Evolutionary conservation across 2,113 vertebrate species (phyloP).

Genomic region (Gymnogyps californianus): DNA sequence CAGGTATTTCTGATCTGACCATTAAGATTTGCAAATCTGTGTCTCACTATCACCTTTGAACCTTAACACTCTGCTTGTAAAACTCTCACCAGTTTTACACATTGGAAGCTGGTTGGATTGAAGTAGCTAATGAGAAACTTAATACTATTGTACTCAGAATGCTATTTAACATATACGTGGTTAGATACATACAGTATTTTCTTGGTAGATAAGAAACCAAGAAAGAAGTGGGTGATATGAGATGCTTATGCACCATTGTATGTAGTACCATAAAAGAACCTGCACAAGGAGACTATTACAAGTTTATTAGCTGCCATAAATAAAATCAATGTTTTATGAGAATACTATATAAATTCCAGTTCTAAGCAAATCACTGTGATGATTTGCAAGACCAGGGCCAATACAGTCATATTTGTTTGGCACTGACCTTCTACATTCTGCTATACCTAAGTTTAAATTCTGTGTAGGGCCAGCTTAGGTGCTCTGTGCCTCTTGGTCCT

Average conservation of each 20-base stretch:
- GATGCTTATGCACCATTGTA: not conserved
- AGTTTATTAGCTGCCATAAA: not conserved
- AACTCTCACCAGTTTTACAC: not conserved
- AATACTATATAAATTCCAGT: not conserved
- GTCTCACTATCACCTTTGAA: not conserved
- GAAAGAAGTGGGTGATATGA: not conserved
- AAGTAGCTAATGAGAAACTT: not conserved
- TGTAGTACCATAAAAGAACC: not conserved
- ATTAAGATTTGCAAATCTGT: not conserved
- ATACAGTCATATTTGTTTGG: not conserved
- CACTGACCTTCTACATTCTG: not conserved
- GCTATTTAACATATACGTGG: not conserved
- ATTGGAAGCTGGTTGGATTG: not conserved
- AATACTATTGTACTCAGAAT: not conserved
- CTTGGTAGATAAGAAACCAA: not conserved
- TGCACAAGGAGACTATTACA: not conserved
- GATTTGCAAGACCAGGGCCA: not conserved
- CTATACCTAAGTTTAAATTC: not conserved
- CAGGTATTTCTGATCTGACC: constrained; percentile 68
- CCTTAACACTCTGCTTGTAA: not conserved
- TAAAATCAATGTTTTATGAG: not conserved
- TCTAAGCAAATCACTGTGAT: not conserved
- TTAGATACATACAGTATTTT: not conserved
- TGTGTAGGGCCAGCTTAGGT: not conserved
- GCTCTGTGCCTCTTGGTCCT: not conserved